Conservation (phyloP, 2,113 vertebrate species). For the Carlito syrichta region DNA sequence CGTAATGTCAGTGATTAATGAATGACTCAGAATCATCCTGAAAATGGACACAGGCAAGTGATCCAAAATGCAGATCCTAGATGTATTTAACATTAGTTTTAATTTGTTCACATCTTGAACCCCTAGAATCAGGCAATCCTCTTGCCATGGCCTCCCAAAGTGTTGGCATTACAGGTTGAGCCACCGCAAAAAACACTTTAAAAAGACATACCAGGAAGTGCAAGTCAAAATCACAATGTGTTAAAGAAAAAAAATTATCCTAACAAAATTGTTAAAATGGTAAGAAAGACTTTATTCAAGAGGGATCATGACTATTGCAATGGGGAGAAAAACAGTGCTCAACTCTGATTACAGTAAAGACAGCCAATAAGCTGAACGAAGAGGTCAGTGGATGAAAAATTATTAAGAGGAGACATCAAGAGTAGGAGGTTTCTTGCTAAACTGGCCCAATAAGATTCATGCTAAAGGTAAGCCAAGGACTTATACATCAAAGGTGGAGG, state of each 20-base stretch:
- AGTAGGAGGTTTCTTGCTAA: background rate
- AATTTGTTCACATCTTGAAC: too few species aligned
- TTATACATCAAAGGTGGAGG: background rate
- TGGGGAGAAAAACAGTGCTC: background rate
- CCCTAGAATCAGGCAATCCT: too few species aligned
- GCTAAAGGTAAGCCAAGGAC: background rate
- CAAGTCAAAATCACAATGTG: background rate
- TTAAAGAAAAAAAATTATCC: background rate
- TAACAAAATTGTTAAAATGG: background rate
- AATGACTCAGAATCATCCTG: background rate
- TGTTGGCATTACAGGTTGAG: too few species aligned
- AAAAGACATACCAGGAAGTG: background rate
- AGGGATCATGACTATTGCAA: background rate
- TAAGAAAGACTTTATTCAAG: background rate
- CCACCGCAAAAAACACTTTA: background rate
- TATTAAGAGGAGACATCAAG: background rate
- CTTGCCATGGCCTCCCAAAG: too few species aligned
- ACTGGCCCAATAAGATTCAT: background rate
- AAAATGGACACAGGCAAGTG: background rate
- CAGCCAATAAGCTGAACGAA: too few species aligned
- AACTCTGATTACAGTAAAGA: background rate
- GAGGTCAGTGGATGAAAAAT: background rate
- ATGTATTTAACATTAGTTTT: background rate
- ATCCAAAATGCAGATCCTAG: background rate
- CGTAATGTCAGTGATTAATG: background rate